phyloP scores from a whole-genome alignment of 92 coral and sea anemone genomes.

The Ricordea florida region DNA sequence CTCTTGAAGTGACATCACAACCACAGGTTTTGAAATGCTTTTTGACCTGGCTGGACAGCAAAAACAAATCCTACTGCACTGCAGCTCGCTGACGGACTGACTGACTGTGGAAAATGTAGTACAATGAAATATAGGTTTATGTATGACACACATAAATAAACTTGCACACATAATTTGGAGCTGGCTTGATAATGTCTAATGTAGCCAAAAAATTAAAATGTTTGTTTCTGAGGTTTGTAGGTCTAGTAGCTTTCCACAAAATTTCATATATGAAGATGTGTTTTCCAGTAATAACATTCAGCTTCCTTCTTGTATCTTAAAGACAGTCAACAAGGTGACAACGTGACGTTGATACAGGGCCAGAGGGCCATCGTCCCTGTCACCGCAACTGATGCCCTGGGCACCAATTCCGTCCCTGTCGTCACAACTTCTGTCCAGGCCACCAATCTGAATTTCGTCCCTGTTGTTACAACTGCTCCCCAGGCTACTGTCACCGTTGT shows the following conservation, averaged over 20 bases:
- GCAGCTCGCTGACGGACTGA: not conserved
- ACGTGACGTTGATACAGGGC: not conserved
- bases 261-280: not conserved
- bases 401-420: not conserved
- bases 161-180: not conserved
- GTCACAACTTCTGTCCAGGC: not conserved
- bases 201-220: not conserved
- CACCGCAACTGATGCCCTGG: not conserved
- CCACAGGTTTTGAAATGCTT: not conserved
- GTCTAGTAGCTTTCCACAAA: not conserved
- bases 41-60: not conserved
- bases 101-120: not conserved
- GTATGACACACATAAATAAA: not conserved
- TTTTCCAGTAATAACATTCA: not conserved
- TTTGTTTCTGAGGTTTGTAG: not conserved
- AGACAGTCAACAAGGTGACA: not conserved
- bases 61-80: not conserved
- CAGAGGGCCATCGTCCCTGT: not conserved
- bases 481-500: not conserved
- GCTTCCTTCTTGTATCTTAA: not conserved
- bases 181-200: not conserved
- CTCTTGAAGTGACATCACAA: no score
- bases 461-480: not conserved
- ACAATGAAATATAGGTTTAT: not conserved
- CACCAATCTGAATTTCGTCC: not conserved